Evolutionary conservation across 1,140 invertebrate genomes (phyloP).

Genomic region (Achroia grisella): DNA sequence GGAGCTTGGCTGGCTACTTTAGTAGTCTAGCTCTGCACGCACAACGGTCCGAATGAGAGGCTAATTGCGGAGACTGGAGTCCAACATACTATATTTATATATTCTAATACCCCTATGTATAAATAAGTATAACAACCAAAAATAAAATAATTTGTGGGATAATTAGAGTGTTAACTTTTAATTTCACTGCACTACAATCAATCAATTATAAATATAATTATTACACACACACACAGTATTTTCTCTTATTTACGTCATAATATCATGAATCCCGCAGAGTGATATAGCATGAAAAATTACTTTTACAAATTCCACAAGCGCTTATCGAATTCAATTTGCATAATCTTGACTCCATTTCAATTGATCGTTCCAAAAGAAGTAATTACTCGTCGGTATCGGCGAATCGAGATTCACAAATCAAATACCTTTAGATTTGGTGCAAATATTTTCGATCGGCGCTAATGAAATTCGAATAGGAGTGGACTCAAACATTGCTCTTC

Average conservation of each 20-base stretch:
- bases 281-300: not conserved
- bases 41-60: no score
- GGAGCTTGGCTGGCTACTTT: no score
- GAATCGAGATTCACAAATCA: constrained; percentile 7
- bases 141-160: no score
- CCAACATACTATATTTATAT: no score
- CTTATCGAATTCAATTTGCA: constrained; percentile 2
- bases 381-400: not conserved
- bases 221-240: not conserved
- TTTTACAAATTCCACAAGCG: not conserved
- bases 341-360: not conserved
- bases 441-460: constrained; percentile 1
- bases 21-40: no score
- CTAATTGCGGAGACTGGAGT: no score
- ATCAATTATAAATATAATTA: not conserved
- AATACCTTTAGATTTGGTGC: not conserved
- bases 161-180: no score
- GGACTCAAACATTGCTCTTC: constrained; percentile 3
- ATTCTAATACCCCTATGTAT: no score
- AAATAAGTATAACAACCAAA: no score
- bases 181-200: no score
- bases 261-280: not conserved
- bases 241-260: not conserved
- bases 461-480: constrained; percentile 13
- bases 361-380: constrained; percentile 5